Evolutionary conservation across 2,888 invertebrate species (phyloP).

Genomic region (Bugula neritina): DNA sequence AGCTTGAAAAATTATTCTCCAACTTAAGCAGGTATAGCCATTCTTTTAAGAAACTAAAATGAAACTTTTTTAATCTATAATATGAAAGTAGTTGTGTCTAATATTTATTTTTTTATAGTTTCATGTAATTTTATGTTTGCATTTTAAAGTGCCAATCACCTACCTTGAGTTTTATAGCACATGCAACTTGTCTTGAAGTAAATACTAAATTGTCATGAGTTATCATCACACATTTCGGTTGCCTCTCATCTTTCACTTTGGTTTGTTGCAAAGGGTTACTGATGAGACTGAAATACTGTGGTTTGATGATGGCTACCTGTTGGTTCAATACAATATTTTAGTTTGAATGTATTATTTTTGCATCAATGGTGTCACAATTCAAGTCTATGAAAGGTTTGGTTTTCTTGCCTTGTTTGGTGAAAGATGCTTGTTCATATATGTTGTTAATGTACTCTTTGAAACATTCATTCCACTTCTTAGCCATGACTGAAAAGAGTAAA

Average conservation of each 20-base stretch:
- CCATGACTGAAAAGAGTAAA: background rate
- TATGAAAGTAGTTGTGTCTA: too few relatives aligned
- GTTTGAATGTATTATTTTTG: too few relatives aligned
- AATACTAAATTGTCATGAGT: conserved; percentile 23
- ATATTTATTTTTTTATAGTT: too few relatives aligned
- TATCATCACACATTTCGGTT: background rate
- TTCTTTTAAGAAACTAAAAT: too few relatives aligned
- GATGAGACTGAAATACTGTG: conserved; percentile 3
- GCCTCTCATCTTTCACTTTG: background rate
- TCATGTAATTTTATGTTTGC: too few relatives aligned
- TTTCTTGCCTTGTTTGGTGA: conserved; percentile 5
- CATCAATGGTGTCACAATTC: too few relatives aligned
- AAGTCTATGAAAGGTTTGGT: too few relatives aligned
- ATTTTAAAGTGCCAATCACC: too few relatives aligned
- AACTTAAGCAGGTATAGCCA: too few relatives aligned
- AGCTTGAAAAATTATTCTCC: too few relatives aligned
- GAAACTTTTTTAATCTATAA: too few relatives aligned
- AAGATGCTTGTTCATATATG: conserved; percentile 14
- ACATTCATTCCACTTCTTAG: background rate
- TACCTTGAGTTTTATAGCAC: background rate
- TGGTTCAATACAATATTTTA: too few relatives aligned
- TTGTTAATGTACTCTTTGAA: background rate
- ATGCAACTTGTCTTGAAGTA: background rate
- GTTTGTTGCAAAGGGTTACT: background rate
- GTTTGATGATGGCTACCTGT: background rate